Conservation (phyloP, 2,113 vertebrate species). For the Dendrocopos noguchii region DNA sequence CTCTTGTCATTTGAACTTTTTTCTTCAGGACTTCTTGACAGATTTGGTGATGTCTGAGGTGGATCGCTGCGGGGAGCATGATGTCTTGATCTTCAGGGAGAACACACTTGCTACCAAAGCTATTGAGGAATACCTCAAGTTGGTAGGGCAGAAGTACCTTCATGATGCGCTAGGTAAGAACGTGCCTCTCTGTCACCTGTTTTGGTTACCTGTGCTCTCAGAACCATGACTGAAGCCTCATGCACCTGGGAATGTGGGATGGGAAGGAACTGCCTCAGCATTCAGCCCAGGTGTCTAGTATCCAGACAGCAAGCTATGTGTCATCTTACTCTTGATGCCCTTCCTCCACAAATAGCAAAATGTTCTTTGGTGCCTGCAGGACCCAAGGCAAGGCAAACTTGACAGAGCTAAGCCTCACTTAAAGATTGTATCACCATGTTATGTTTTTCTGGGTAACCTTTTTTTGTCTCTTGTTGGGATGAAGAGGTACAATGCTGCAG, state of each 20-base stretch:
- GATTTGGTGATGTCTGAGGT: constrained; percentile 98
- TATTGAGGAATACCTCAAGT: constrained; percentile 95
- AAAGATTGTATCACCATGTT: neutral
- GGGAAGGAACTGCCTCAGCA: neutral
- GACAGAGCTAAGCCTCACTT: neutral
- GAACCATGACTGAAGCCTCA: neutral
- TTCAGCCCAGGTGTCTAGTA: neutral
- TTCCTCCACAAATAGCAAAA: neutral
- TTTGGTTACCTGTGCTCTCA: neutral
- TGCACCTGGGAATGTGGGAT: neutral
- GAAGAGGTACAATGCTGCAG: neutral
- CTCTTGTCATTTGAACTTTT: constrained; percentile 52
- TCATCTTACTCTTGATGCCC: neutral
- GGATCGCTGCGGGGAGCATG: constrained; percentile 93
- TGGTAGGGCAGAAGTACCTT: constrained; percentile 96
- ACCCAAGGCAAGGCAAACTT: neutral
- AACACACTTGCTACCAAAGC: constrained; percentile 97
- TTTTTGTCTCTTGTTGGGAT: neutral
- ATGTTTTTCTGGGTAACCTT: neutral
- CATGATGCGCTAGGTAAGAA: constrained; percentile 93
- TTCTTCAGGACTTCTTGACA: constrained; percentile 91
- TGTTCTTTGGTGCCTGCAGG: neutral
- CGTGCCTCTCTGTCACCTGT: neutral
- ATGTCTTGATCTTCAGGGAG: constrained; percentile 96
- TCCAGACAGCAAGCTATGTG: neutral